Base-by-base conservation (phyloP, 1,140 invertebrate species). In the Drosophila grimshawi region DNA sequence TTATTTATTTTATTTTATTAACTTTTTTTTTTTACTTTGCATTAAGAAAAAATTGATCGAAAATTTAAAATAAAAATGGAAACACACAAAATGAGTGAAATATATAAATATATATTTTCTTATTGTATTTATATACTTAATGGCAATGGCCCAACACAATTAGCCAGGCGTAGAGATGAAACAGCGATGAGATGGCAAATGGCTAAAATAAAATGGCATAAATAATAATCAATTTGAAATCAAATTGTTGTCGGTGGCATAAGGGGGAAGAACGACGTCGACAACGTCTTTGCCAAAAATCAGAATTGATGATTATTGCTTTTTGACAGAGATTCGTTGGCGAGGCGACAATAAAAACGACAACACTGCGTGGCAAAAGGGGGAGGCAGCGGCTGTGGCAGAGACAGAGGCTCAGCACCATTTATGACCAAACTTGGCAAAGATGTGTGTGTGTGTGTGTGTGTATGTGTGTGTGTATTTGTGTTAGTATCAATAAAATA, bases 271-370 rank as follows among this genome's bases (percentile, higher is more conserved):
- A 7, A n/a, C n/a, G 33, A 46, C 8, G 57, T 35, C 52, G 49
- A 61, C 48, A 29, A 70, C 10, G 63, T 65, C 63, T 67, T 19
- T 77, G 69, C 70, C 62, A 78, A 77, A 86, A 91, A 91, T 91
- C 90, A 91, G 86, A 91, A 91, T 91, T 91, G 90, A 91, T 91
- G 90, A 91, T 91, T 91, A 91, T 91, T 91, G 90, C 90, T 88
- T 91, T 91, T 91, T 91, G 90, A 91, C 90, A 91, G 90, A 85
- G 80, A 88, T 88, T 91, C 81, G 72, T 68, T 67, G 29, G 41
- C 46, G 48, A 77, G 80, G 80, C 83, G 85, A 88, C 83, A 88
- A 88, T 88, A 88, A 88, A 88, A 88, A 79, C 83, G 63, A 71
- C 53, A 59, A 59, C 7, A 35, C 30, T 3, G 27, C 0, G 10